These are phyloP conservation scores for Drosophila mimetica DNA, from an alignment of 2,888 invertebrate genomes.

Conservation along the genomic window DNA sequence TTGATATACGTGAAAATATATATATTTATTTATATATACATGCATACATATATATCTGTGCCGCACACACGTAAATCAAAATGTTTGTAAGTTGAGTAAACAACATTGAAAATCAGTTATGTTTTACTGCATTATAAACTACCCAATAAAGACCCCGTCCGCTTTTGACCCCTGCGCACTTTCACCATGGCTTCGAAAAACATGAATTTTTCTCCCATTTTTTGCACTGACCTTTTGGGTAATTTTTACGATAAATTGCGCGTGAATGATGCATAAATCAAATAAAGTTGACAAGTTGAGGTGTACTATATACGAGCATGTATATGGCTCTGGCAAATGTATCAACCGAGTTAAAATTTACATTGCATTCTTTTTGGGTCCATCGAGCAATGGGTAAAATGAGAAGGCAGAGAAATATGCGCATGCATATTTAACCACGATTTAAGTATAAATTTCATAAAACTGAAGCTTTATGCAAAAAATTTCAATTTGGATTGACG, in stretches of 20 bases:
- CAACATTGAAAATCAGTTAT: slow-evolving; percentile 74
- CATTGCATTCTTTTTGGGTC: slow-evolving; percentile 4
- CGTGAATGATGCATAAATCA: slow-evolving; percentile 76
- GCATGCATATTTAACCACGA: slow-evolving; percentile 7
- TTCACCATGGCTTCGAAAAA: background rate
- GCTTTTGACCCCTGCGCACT: background rate
- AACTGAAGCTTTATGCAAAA: background rate
- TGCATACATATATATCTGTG: slow-evolving; percentile 7
- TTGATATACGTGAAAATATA: slow-evolving; percentile 55
- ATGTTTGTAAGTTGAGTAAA: slow-evolving; percentile 60
- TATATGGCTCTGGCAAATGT: slow-evolving; percentile 7
- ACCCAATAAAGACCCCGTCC: slow-evolving; percentile 21
- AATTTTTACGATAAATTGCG: slow-evolving; percentile 65
- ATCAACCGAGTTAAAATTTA: slow-evolving; percentile 4
- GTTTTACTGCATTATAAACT: slow-evolving; percentile 50
- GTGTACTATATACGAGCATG: slow-evolving; percentile 23
- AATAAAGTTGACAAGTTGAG: slow-evolving; percentile 60
- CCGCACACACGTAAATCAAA: slow-evolving; percentile 52
- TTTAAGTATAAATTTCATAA: slow-evolving; percentile 5
- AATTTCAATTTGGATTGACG: slow-evolving; percentile 8
- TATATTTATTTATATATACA: background rate
- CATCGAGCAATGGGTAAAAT: background rate
- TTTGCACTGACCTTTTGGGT: slow-evolving; percentile 27
- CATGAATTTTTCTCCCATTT: background rate
- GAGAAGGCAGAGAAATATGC: background rate